Evolutionary conservation across 35 echinoderm and acorn worm genomes (phyloP).

Genomic region (Apostichopus californicus): DNA sequence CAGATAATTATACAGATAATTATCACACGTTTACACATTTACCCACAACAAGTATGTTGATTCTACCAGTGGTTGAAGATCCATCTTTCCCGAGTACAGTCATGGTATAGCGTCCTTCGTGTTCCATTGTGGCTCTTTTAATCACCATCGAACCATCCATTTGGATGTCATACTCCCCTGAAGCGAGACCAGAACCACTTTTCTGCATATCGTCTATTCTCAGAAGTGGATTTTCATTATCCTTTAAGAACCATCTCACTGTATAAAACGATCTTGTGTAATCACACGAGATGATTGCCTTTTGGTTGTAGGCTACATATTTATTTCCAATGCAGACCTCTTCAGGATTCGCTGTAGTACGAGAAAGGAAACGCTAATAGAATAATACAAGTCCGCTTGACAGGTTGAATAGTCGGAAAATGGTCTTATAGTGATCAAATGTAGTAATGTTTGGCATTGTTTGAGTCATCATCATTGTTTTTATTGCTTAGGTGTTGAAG

Average conservation of each 20-base stretch:
- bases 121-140: neutral
- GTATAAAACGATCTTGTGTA: neutral
- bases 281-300: neutral
- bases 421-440: no score
- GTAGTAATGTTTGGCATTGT: no score
- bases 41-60: neutral
- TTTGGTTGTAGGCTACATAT: neutral
- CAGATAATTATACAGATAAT: no score
- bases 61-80: neutral
- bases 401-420: no score
- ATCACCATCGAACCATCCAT: slow-evolving; percentile 11
- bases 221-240: neutral
- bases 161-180: neutral
- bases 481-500: no score
- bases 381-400: no score
- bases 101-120: neutral
- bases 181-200: neutral
- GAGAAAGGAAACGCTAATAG: no score
- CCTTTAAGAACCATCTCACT: neutral
- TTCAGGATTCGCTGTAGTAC: no score
- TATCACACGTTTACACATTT: neutral
- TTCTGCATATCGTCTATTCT: neutral
- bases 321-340: neutral
- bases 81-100: neutral
- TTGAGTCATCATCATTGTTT: no score